Percentiles rank a stretch among this genome's conserved stretches.
These are phyloP conservation scores for Xestobium rufovillosum DNA, from an alignment of 2,888 invertebrate species.

Conservation along the genomic window DNA sequence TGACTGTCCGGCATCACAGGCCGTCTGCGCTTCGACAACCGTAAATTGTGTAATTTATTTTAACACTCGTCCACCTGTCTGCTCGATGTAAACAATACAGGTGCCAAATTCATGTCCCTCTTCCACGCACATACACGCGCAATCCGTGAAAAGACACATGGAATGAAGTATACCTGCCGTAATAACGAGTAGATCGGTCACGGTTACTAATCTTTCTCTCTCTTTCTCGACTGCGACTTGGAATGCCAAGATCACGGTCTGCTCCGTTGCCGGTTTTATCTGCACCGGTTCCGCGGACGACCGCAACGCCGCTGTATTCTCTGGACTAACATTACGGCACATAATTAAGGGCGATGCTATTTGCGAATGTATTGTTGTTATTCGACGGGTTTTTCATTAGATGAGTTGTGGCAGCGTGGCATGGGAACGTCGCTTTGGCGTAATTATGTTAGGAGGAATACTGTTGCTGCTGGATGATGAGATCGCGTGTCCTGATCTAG, in stretches of 20 bases:
- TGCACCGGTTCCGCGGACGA: constrained; percentile 27
- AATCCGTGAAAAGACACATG: constrained; percentile 17
- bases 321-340: too few relatives aligned
- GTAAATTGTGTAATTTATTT: too few relatives aligned
- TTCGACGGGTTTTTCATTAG: too few relatives aligned
- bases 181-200: constrained; percentile 26
- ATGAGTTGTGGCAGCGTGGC: too few relatives aligned
- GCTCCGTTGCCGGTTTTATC: constrained; percentile 30
- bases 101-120: constrained; percentile 13
- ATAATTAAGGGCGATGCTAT: too few relatives aligned
- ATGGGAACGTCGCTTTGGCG: too few relatives aligned
- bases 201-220: constrained; percentile 23
- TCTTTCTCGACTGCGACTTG: constrained; percentile 24
- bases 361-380: too few relatives aligned
- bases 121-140: constrained; percentile 14
- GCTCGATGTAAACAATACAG: constrained; percentile 7
- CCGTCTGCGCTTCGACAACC: too few relatives aligned
- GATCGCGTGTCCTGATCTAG: constrained; percentile 6
- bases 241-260: constrained; percentile 42
- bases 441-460: constrained; percentile 2
- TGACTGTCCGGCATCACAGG: too few relatives aligned
- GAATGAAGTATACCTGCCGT: constrained; percentile 27
- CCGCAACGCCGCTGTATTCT: constrained; percentile 9
- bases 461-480: constrained; percentile 4
- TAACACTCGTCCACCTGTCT: constrained; percentile 2